Base-by-base conservation (phyloP, 2,797 vertebrate species). In the Dipus sagitta region DNA sequence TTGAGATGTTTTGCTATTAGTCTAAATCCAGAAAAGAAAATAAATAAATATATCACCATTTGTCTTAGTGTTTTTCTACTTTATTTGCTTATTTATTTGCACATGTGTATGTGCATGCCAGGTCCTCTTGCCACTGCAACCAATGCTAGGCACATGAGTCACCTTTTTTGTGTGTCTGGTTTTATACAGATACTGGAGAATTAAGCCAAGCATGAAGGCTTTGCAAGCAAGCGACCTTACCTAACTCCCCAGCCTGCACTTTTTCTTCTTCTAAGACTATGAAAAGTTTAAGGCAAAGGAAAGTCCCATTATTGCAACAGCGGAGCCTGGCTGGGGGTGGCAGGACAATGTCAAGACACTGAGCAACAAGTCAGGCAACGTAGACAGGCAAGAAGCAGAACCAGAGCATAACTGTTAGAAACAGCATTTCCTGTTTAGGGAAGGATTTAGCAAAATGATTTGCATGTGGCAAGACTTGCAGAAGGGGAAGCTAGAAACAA, bases 201-300 rank as follows among this genome's bases (percentile, higher is more conserved):
- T 58, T 58, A 58, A 58, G 13, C 54, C 54, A 58, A 17, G 13
- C 54, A 14, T 17, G 17, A 17, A 58, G 54, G 54, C 54, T 58
- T 58, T 58, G 54, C 17, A 58, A 58, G 17, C 54, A 58, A 58
- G 54, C 13, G 13, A 58, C 54, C 15, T 58, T 58, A 58, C 13
- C 54, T 13, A 58, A 14, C 54, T 58, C 54, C 54, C 54, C 54
- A 58, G 54, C 54, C 54, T 58, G 54, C 13, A 17, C 54, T 15
- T 75, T 30, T 21, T 72, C 32, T 75, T 94, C 67, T 76, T 90
- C 86, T 80, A 20, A 93, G 30, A 64, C 23, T 65, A 79, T 68
- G 60, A 92, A 91, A 93, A 82, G 58, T 77, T 70, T 83, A 54
- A 86, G 28, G 47, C 82, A 93, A 86, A 65, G 15, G 26, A 23